Evolutionary conservation across 2,888 invertebrate genomes (phyloP).

Genomic region (Biston betularia): DNA sequence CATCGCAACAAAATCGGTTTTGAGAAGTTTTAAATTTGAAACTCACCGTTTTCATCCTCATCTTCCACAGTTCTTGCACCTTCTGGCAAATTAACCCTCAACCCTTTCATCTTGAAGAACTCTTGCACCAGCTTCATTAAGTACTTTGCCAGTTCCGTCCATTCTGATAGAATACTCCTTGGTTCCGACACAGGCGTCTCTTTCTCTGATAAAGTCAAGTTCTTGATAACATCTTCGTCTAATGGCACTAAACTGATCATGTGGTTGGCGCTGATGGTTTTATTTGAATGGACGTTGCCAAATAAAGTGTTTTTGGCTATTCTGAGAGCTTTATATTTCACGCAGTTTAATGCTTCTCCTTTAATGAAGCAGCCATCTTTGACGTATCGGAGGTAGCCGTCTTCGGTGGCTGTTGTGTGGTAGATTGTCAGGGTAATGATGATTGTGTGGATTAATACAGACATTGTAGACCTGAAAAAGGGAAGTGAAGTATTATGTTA

Average conservation of each 20-base stretch:
- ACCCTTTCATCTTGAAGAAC: slow-evolving; percentile 76
- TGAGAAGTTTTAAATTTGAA: neutral
- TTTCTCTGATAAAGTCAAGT: slow-evolving; percentile 58
- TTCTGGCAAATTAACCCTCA: slow-evolving; percentile 76
- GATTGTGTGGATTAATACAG: slow-evolving; percentile 39
- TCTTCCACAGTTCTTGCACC: slow-evolving; percentile 78
- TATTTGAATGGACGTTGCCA: slow-evolving; percentile 66
- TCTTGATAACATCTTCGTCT: slow-evolving; percentile 67
- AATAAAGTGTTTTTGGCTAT: slow-evolving; percentile 75
- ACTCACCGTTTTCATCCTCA: slow-evolving; percentile 64
- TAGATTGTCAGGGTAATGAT: slow-evolving; percentile 51
- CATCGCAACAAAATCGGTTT: too few species aligned
- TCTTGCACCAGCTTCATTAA: slow-evolving; percentile 74
- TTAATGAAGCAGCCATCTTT: slow-evolving; percentile 76
- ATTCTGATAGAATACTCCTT: slow-evolving; percentile 74
- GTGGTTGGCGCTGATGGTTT: slow-evolving; percentile 71
- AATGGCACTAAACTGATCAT: slow-evolving; percentile 75
- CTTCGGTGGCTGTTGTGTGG: slow-evolving; percentile 57
- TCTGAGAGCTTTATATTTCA: slow-evolving; percentile 79
- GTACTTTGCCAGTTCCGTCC: slow-evolving; percentile 78
- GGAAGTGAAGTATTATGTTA: neutral
- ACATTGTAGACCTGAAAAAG: slow-evolving; percentile 48
- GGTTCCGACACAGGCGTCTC: slow-evolving; percentile 57
- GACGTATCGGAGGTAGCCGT: slow-evolving; percentile 74
- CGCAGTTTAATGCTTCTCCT: slow-evolving; percentile 76